Base-by-base conservation (phyloP, 2,113 vertebrate species). In the Asarcornis scutulata region DNA sequence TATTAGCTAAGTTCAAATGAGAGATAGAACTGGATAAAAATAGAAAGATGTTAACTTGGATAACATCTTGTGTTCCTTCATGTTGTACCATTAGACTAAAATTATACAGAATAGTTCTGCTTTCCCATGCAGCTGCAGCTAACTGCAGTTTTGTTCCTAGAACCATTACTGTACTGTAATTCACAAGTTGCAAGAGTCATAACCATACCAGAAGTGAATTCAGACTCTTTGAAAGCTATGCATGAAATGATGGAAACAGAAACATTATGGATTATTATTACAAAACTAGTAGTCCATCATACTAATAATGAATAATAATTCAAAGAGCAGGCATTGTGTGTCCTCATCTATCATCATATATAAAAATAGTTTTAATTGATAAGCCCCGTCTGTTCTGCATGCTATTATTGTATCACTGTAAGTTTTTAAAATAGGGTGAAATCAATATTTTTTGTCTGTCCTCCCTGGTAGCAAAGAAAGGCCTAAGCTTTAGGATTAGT, bases 391-490 rank as follows among this genome's bases (percentile, higher is more conserved):
- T 97, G 96, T 94, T 96, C 88, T 76, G 8, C 59, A 48, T 67
- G 67, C 59, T 91, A 42, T 95, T 96, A 83, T 80, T 85, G 72
- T 81, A 88, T 72, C 81, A n/a, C 78, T 96, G 7, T 72, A 94
- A 91, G 85, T 96, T 97, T 95, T 93, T 90, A 93, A 97, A 95
- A 93, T 88, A 85, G 90, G 95, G 88, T 80, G 72, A 96, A 94
- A 97, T 97, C 96, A 97, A 97, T 97, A 97, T 53, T 97, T 96
- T 94, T 93, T 93, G 67, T 97, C 93, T 95, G 68, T 48, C 73
- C 86, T 95, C 80, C 86, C 91, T 62, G 86, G 88, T 88, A 90
- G 94, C 76, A 80, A 95, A 97, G 94, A 94, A 79, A 77, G 91
- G 79, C 75, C 86, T 94, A 95, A 95, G 89, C 91, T 69, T 95